Evolutionary conservation across 2,888 invertebrate genomes (phyloP), one percentile per base, ranked within the genome.

Genomic region (Norana najaformis): DNA sequence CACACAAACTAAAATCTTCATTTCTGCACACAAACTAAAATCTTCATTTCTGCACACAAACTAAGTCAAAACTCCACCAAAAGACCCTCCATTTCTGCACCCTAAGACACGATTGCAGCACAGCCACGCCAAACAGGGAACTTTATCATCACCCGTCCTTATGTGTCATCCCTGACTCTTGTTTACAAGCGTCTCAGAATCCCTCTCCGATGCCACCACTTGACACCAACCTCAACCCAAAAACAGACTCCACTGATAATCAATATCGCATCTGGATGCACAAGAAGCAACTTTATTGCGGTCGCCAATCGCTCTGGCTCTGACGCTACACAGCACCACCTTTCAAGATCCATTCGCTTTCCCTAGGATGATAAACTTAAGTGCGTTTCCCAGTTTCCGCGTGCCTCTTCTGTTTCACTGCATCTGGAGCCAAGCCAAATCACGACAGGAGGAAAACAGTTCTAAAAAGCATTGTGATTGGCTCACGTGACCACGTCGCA

Each of bases 161-260:
- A 69, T 69, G 69, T n/a, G n/a, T n/a, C 53, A 69, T 69, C 30
- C n/a, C 69, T 13, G 8, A n/a, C 69, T 16, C 14, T 13, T n/a
- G 0, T 69, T 69, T 11, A n/a, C 69, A 69, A 69, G 8, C 6
- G n/a, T n/a, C 69, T n/a, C 69, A n/a, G 30, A 69, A n/a, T 69
- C 69, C 69, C 23, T n/a, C 69, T n/a, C 69, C 3, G 8, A 69
- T 13, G 69, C n/a, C 69, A 8, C n/a, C 16, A n/a, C 69, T 69
- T 69, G 69, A 69, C 69, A 69, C 30, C n/a, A 2, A 69, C n/a
- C 69, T 69, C 13, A 11, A n/a, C n/a, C 69, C 69, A 30, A 69
- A 69, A 69, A 69, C 69, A 69, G 69, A 69, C 69, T 69, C 69
- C 13, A 69, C n/a, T 69, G 69, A 69, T n/a, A n/a, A 69, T 69